Percentiles rank a stretch among this genome's conserved stretches.
Evolutionary conservation across 2,888 invertebrate genomes (phyloP).

Genomic region (Pollenia griseotomentosa): DNA sequence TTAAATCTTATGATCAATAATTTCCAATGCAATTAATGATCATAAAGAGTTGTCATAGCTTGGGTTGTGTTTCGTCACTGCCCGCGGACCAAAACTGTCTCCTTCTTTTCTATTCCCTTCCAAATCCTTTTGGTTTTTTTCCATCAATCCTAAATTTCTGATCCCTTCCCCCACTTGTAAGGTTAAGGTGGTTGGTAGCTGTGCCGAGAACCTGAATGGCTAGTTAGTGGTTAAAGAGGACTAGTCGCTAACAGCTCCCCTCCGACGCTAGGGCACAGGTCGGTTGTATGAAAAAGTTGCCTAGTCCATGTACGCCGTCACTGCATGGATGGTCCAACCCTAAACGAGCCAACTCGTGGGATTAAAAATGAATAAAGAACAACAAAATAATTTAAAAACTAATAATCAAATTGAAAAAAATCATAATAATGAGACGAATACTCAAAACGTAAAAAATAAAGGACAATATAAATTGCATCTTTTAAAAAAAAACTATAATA

Average conservation of each 20-base stretch:
- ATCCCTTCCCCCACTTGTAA: constrained; percentile 12
- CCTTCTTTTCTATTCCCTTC: not conserved
- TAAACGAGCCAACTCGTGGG: constrained; percentile 47
- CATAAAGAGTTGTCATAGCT: constrained; percentile 17
- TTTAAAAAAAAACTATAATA: not conserved
- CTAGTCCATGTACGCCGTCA: constrained; percentile 45
- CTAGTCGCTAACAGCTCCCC: constrained; percentile 40
- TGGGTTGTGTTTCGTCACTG: constrained; percentile 27
- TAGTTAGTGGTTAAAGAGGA: constrained; percentile 35
- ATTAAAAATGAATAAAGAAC: constrained; percentile 44
- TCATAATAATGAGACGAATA: not conserved
- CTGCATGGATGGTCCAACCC: constrained; percentile 32
- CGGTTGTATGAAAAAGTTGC: constrained; percentile 19
- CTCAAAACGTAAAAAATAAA: not conserved
- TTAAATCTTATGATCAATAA: not conserved
- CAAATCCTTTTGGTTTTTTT: constrained; percentile 7
- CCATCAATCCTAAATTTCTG: not conserved
- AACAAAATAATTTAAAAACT: not conserved
- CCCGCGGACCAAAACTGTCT: constrained; percentile 44
- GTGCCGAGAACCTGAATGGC: constrained; percentile 46
- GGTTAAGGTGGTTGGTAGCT: constrained; percentile 42
- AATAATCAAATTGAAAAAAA: not conserved
- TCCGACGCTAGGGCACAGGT: constrained; percentile 38
- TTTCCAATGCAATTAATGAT: not conserved
- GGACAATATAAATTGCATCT: not conserved